Evolutionary conservation across 1,140 invertebrate genomes (phyloP), one percentile per base, ranked within the genome.

Genomic region (Ptiloglossa arizonensis): DNA sequence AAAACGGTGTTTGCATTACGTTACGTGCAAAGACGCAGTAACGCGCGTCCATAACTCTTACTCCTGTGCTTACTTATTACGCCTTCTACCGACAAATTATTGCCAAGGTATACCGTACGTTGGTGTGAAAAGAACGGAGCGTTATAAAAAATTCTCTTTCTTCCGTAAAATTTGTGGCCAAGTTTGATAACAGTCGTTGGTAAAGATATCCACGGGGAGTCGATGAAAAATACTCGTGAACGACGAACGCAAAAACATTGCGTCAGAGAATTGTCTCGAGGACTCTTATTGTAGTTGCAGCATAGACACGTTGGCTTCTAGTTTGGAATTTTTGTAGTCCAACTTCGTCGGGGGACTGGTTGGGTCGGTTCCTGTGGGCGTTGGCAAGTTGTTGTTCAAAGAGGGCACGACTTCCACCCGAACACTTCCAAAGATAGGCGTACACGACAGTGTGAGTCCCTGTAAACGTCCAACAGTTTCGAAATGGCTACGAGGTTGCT

Each of bases 391-490:
- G 41, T 41, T 29, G 54, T 59, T 27, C 24, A 19, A 13, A 46
- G 17, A 38, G 15, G 56, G 27, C 44, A 29, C 48, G 29, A 59
- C 27, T 22, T 59, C 41, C 27, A 70, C 17, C 38, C 15, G 44
- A 50, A 27, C 54, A 48, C 68, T 59, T 70, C 29, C 17, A 59
- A 5, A 17, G 27, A 46, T 70, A 59, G n/a, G n/a, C 35, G 9
- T 57, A 46, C 52, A 41, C 29, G 27, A 19, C 19, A 27, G 56
- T n/a, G n/a, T n/a, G n/a, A n/a, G n/a, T 48, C 41, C 24, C 41
- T 70, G 38, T 70, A 59, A 15, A 27, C 32, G 35, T 22, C 24
- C 56, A 19, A 44, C 38, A 46, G 29, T 70, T 70, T 70, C 56
- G 27, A 70, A 70, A 22, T 27, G 11, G 54, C 15, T 27, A 27